Evolutionary conservation across 2,797 vertebrate genomes (phyloP), one percentile per base, ranked within the genome.

Genomic region (Meriones psammophilus): DNA sequence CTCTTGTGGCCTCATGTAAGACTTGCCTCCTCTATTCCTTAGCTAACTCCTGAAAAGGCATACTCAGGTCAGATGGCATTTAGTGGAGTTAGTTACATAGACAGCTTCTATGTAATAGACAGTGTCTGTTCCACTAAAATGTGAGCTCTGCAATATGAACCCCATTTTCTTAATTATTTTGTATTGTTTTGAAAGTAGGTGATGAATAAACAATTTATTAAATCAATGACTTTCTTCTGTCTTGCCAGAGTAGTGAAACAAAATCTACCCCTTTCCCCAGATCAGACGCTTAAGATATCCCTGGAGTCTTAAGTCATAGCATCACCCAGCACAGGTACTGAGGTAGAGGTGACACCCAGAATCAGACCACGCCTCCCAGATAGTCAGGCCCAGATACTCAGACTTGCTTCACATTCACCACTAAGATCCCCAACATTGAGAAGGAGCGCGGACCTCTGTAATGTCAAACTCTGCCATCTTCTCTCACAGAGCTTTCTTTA

Each of bases 101-200:
- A 36, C 13, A 58, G 2, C 76, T 87, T n/a, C 13, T 3, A 42
- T 42, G 42, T 42, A 42, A 42, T 42, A 42, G 42, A 42, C 42
- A 42, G 42, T 83, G 0, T 91, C 18, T 73, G 5, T 79, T 84
- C 17, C 54, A 33, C 58, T 81, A 68, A 8, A 80, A 28, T 42
- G 2, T 69, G 64, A 89, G 17, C 18, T 33, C 7, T 13, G 30
- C 39, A 69, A n/a, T 69, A 13, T 1, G 1, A 46, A 30, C 10
- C 2, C 5, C 5, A 71, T 91, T 33, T 74, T 80, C 79, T 86
- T 9, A 6, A 81, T 92, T 92, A 62, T 94, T 92, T 74, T 69
- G 20, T 26, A 64, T 33, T 89, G 50, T 86, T 92, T 81, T 96
- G 24, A 56, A 94, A 69, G 54, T 88, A 46, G 79, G 13, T 62